Evolutionary conservation across 2,797 vertebrate genomes (phyloP), one percentile per base, ranked within the genome.

Genomic region (Pantherophis alleghaniensis): DNA sequence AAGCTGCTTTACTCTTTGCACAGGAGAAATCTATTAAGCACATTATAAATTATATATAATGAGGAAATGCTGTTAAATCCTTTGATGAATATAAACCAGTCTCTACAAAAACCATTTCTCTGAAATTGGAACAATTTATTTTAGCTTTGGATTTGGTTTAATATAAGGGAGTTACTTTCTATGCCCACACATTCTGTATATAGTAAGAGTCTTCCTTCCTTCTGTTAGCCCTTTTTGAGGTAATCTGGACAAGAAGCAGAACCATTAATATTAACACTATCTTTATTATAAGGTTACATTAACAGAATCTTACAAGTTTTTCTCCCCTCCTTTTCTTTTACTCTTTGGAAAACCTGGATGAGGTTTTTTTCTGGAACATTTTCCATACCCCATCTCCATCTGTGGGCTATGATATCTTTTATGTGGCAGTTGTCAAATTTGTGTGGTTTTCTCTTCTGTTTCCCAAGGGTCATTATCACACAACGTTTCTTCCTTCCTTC

Each of bases 11-110:
- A 93, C 88, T 94, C 7, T 94, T 95, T 93, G 61, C 1, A 94
- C 69, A 57, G 74, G 20, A 94, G 89, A 95, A 95, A 95, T 91
- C 37, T 93, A 94, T 86, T 93, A 94, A 4, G 89, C 51, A 86
- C 7, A 86, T 96, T 88, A 95, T 92, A 91, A 97, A 95, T 94
- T 93, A 89, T 91, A 94, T 94, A 59, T 93, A 96, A 96, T 91
- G 56, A 95, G 91, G 95, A 95, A 95, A 91, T 86, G 51, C 51
- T 69, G 92, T 93, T 92, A 79, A 91, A 93, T 95, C 22, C 86
- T 59, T 94, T 90, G 24, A 32, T 90, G 94, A 92, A 95, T 66
- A 93, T 28, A 42, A 2, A 20, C n/a, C 11, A 90, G 2, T 0
- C 57, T 94, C 86, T 90, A n/a, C 10, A 91, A 56, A 91, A 69